Base-by-base conservation (phyloP, 2,797 vertebrate genomes). In the Melanotaenia boesemani region DNA sequence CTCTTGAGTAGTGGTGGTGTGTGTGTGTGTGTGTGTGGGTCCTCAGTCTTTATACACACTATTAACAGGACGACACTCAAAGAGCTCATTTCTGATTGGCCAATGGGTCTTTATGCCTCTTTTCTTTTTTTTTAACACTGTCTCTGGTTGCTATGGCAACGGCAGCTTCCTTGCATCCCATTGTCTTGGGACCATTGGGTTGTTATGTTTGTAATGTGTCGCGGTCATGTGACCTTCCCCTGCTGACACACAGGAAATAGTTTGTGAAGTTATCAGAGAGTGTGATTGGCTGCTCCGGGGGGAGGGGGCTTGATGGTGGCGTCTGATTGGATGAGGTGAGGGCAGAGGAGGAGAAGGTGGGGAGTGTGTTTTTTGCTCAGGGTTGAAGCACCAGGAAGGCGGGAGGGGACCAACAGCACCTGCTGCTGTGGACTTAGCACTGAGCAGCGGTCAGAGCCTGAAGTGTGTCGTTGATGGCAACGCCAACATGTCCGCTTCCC, bases 11-110 rank as follows among this genome's bases (percentile, higher is more conserved):
- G 54, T 61, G 57, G 46, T 57, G 52, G 76, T 83, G 74, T 70
- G 79, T 80, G 72, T 64, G 50, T 54, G 44, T 44, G 15, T 46
- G 20, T 57, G 74, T 79, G 74, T 82, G 74, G 67, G 76, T 80
- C 72, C 64, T 86, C 81, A 83, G 86, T 91, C 83, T 83, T 76
- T 91, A 85, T 88, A 86, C 84, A 92, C 82, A 87, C 78, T 90
- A 92, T 91, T 83, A 78, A 91, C 91, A 90, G 66, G 61, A 73
- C 73, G 75, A 76, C 69, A 44, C 48, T 30, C 72, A 66, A 67
- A 67, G 62, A 77, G 82, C 77, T 83, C 65, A 66, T 74, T 75
- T 85, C 82, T 86, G 85, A 87, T 89, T 86, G 84, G 89, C 65
- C 41, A 77, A 67, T 26, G 37, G 74, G 60, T 77, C 57, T 60